phyloP scores from a whole-genome alignment of 2,113 vertebrate genomes.

The Otolemur garnettii region DNA sequence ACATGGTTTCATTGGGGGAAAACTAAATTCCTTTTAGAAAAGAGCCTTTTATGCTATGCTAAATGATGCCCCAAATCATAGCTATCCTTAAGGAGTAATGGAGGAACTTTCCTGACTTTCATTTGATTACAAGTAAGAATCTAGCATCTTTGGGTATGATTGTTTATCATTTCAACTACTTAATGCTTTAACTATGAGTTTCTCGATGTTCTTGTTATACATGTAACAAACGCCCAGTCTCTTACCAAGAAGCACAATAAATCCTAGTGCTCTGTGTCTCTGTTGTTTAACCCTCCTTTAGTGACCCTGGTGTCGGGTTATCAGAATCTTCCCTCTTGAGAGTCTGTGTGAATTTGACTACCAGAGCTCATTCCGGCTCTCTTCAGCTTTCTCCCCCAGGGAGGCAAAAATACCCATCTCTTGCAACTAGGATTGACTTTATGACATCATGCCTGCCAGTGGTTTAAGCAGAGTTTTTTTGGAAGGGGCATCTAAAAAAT shows the following conservation, averaged over 20 bases:
- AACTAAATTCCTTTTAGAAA: neutral
- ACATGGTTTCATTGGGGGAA: neutral
- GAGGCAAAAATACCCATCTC: neutral
- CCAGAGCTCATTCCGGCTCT: neutral
- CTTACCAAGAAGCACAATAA: neutral
- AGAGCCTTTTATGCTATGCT: neutral
- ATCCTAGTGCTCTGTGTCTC: neutral
- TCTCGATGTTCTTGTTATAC: neutral
- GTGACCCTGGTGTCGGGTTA: neutral
- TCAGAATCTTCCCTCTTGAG: neutral
- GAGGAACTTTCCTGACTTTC: neutral
- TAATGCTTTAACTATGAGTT: neutral
- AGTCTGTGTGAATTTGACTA: neutral
- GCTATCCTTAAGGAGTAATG: neutral
- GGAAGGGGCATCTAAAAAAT: neutral
- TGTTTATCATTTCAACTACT: neutral
- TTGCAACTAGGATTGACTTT: neutral
- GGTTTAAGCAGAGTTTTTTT: neutral
- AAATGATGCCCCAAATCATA: neutral
- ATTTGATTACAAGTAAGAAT: neutral
- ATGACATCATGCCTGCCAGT: neutral
- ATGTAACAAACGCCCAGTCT: neutral
- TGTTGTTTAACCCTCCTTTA: neutral
- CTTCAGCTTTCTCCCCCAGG: neutral
- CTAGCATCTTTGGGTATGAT: neutral